phyloP scores from a whole-genome alignment of 2,113 vertebrate species.

The Lipophrys pholis region DNA sequence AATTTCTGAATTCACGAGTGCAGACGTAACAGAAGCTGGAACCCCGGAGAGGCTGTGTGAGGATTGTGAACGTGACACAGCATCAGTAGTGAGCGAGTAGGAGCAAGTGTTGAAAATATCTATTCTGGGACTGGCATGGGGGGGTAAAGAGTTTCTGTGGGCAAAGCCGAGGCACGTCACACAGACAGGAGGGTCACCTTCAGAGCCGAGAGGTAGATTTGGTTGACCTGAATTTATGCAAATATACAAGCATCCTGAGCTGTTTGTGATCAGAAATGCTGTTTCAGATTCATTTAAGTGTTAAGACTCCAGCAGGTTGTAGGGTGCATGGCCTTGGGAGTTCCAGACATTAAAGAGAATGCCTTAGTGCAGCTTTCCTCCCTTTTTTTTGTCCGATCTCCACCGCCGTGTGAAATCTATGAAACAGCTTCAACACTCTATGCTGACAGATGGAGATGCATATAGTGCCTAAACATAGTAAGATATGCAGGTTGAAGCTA shows the following conservation, averaged over 20 bases:
- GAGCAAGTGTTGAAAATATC: slow-evolving; percentile 39
- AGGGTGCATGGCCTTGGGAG: rapidly evolving
- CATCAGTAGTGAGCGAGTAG: slow-evolving; percentile 7
- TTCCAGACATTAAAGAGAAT: background rate
- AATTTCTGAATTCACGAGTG: background rate
- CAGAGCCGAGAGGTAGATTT: background rate
- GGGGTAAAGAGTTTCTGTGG: slow-evolving; percentile 42
- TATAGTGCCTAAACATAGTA: slow-evolving; percentile 71
- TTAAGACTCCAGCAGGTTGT: background rate
- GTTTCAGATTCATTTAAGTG: background rate
- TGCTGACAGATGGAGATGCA: slow-evolving; percentile 71
- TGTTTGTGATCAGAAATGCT: background rate
- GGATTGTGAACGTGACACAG: slow-evolving; percentile 30
- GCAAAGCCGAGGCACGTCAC: slow-evolving; percentile 22
- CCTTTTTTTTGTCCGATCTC: background rate
- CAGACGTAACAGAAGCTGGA: slow-evolving; percentile 22
- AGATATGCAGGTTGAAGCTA: slow-evolving; percentile 74
- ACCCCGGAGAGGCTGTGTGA: background rate
- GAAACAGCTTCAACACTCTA: slow-evolving; percentile 65
- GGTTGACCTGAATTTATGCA: background rate
- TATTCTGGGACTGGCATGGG: slow-evolving; percentile 56
- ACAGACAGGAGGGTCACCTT: slow-evolving; percentile 44
- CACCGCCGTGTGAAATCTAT: slow-evolving; percentile 61
- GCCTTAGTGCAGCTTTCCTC: slow-evolving; percentile 14
- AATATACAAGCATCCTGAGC: background rate